Conservation (phyloP, 2,888 invertebrate species). For the Eilema sororculum region DNA sequence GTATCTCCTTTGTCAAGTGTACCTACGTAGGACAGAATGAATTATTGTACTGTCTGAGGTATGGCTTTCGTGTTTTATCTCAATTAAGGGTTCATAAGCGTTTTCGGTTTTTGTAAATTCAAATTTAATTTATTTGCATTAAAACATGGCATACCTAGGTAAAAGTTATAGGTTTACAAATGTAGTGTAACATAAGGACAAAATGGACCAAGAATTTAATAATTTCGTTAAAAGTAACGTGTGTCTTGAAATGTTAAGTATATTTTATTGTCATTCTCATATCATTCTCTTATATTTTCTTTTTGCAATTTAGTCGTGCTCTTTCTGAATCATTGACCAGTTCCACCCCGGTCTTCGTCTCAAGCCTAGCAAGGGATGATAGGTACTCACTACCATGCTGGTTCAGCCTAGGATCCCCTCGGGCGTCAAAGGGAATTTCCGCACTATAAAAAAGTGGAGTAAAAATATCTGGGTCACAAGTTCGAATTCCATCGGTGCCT, state of each 20-base stretch:
- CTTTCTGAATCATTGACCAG: too few relatives aligned
- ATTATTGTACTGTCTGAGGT: slow-evolving; percentile 1
- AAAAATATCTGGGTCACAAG: neutral
- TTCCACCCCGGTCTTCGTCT: too few relatives aligned
- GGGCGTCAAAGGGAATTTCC: too few relatives aligned
- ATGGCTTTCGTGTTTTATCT: slow-evolving; percentile 1
- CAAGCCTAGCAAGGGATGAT: too few relatives aligned
- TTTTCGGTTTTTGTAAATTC: neutral
- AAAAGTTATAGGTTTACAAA: too few relatives aligned
- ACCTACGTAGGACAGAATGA: neutral
- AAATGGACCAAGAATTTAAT: neutral
- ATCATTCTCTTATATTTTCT: neutral
- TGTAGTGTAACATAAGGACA: neutral
- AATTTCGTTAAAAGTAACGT: neutral
- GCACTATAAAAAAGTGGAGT: neutral
- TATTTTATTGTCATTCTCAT: neutral
- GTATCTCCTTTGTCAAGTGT: too few relatives aligned
- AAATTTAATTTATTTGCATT: too few relatives aligned
- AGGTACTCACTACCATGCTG: too few relatives aligned
- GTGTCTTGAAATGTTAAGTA: neutral
- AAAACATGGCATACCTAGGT: too few relatives aligned
- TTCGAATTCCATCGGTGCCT: neutral
- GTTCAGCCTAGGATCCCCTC: too few relatives aligned
- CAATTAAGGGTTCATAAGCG: neutral
- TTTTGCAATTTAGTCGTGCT: too few relatives aligned